Percentiles rank a stretch among this genome's conserved stretches.
Evolutionary conservation across 2,113 vertebrate genomes (phyloP).

Genomic region (Forbesichthys agassizii): DNA sequence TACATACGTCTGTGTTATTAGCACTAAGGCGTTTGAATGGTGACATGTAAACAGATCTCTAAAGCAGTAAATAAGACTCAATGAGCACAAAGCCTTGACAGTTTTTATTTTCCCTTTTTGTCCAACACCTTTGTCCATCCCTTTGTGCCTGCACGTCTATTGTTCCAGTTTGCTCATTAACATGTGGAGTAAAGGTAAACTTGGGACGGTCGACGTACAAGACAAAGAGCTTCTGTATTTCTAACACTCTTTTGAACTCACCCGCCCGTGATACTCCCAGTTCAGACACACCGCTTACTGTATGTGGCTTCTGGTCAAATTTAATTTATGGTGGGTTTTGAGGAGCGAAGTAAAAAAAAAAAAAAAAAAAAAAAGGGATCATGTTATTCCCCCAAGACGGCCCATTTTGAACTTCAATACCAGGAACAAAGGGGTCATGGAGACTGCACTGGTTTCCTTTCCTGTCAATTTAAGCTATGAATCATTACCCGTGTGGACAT

Average conservation of each 20-base stretch:
- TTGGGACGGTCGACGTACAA: background rate
- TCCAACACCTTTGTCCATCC: slow-evolving; percentile 14
- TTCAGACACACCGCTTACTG: slow-evolving; percentile 5
- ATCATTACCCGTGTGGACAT: slow-evolving; percentile 57
- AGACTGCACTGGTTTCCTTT: slow-evolving; percentile 24
- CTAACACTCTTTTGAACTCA: background rate
- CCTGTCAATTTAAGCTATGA: slow-evolving; percentile 42
- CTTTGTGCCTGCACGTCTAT: slow-evolving; percentile 19
- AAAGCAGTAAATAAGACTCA: slow-evolving; percentile 7
- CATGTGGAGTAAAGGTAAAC: too few species aligned
- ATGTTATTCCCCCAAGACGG: slow-evolving; percentile 44
- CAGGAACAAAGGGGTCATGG: slow-evolving; percentile 46
- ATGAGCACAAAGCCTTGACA: slow-evolving; percentile 6
- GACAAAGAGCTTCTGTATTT: slow-evolving; percentile 1
- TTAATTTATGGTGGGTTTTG: slow-evolving; percentile 59
- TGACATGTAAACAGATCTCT: background rate
- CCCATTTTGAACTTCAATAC: slow-evolving; percentile 41
- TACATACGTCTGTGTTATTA: background rate
- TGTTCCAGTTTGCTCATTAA: slow-evolving; percentile 28
- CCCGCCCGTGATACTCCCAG: slow-evolving; percentile 1
- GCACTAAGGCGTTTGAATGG: slow-evolving; percentile 8
- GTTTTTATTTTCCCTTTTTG: background rate
- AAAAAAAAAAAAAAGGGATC: slow-evolving; percentile 48
- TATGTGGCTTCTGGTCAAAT: slow-evolving; percentile 50
- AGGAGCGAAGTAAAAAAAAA: slow-evolving; percentile 61